Percentiles rank a stretch among this genome's conserved stretches.
Evolutionary conservation across 2,888 invertebrate species (phyloP).

Genomic region (Hetaerina titia): DNA sequence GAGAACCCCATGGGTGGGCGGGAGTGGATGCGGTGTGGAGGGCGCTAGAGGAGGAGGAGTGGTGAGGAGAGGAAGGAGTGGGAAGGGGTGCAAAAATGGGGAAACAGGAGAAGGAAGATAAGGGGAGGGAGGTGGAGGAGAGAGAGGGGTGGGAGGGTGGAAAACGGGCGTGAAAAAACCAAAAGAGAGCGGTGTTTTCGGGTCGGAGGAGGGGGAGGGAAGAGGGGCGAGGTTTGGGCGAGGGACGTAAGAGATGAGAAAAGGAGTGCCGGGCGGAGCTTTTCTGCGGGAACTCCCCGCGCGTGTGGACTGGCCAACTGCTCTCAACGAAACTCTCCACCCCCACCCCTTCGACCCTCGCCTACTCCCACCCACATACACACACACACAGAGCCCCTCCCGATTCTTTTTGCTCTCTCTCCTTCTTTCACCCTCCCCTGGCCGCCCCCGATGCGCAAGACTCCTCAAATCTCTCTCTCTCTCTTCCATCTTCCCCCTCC

Average conservation of each 20-base stretch:
- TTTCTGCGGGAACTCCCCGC: slow-evolving; percentile 47
- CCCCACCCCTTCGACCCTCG: not conserved
- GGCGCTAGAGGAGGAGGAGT: not conserved
- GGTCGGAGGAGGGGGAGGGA: not conserved
- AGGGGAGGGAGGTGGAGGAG: not conserved
- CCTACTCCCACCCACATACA: not conserved
- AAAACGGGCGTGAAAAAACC: not conserved
- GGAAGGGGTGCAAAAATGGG: not conserved
- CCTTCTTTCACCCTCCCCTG: not conserved
- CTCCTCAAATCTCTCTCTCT: not conserved
- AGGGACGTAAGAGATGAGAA: slow-evolving; percentile 54
- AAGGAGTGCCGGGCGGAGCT: slow-evolving; percentile 60
- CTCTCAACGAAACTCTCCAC: not conserved
- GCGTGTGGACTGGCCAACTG: slow-evolving; percentile 38
- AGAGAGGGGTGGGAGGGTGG: not conserved
- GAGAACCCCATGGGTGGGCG: not conserved
- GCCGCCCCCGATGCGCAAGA: not conserved
- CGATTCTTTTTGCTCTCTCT: not conserved
- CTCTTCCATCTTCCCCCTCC: not conserved
- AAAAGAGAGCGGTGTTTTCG: not conserved
- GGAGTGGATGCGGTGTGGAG: not conserved
- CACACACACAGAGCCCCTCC: not conserved
- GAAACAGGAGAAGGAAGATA: not conserved
- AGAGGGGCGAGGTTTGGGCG: not conserved
- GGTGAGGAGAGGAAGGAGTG: not conserved